Conservation (phyloP, 2,888 invertebrate species). For the Anticlea derivata region DNA sequence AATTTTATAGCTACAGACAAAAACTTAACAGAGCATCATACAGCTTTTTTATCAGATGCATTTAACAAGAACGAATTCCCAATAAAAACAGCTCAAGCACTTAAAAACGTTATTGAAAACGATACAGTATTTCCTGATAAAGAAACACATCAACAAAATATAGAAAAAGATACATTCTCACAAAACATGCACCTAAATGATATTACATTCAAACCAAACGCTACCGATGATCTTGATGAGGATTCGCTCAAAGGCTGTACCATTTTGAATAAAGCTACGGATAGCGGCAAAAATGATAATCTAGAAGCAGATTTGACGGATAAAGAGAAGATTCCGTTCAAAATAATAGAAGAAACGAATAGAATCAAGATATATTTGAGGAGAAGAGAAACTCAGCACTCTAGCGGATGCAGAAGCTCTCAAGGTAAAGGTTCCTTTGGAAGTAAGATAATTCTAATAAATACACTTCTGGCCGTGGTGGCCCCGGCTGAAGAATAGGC, state of each 20-base stretch:
- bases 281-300: neutral
- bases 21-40: neutral
- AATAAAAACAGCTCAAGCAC: neutral
- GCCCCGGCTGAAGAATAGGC: too few relatives aligned
- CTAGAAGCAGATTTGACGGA: constrained; percentile 34
- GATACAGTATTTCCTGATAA: neutral
- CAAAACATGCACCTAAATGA: neutral
- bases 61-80: too few relatives aligned
- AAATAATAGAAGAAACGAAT: constrained; percentile 67
- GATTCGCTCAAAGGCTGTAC: neutral
- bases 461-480: too few relatives aligned
- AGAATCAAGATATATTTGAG: constrained; percentile 57
- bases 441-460: too few relatives aligned
- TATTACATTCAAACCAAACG: neutral
- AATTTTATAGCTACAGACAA: neutral
- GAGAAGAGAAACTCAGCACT: constrained; percentile 30
- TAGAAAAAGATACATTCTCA: neutral
- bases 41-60: neutral
- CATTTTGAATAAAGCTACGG: constrained; percentile 8
- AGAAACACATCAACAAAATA: neutral
- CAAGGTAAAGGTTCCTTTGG: constrained; percentile 45
- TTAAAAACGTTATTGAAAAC: neutral
- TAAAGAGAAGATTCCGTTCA: constrained; percentile 57
- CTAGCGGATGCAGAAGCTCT: constrained; percentile 63
- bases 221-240: neutral